These are phyloP conservation scores for Phoenicopterus ruber DNA, from an alignment of 2,113 vertebrate genomes.

Conservation along the genomic window DNA sequence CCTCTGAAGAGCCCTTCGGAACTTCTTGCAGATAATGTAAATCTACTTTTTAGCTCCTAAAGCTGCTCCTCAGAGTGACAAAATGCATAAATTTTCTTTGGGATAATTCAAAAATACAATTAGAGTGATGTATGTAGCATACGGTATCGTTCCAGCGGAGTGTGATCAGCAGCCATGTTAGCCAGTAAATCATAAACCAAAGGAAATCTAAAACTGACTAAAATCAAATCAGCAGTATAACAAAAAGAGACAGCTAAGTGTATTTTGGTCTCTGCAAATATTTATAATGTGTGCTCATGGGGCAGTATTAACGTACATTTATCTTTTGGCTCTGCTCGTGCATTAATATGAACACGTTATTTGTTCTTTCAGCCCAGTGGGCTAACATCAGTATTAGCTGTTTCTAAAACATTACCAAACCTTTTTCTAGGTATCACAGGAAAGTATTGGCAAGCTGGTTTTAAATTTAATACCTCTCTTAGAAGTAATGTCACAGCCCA, in stretches of 20 bases:
- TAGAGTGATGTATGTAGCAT: background rate
- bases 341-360: constrained; percentile 20
- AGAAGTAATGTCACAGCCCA: constrained; percentile 12
- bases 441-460: background rate
- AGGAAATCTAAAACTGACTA: constrained; percentile 31
- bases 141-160: background rate
- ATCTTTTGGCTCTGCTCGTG: constrained; percentile 35
- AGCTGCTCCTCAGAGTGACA: background rate
- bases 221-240: constrained; percentile 25
- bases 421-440: background rate
- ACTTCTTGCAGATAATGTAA: background rate
- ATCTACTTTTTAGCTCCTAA: background rate
- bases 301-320: background rate
- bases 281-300: constrained; percentile 31
- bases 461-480: constrained; percentile 9
- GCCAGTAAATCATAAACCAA: background rate
- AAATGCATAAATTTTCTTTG: background rate
- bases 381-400: constrained; percentile 6
- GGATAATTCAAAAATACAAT: background rate
- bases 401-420: constrained; percentile 11
- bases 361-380: constrained; percentile 39
- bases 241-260: constrained; percentile 18
- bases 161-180: background rate
- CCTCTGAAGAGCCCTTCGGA: background rate
- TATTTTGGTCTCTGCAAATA: constrained; percentile 49